A percentile compares a stretch with the other conserved stretches of the same genome.
Evolutionary conservation across 2,113 vertebrate genomes (phyloP).

Genomic region (Catharus bicknelli): DNA sequence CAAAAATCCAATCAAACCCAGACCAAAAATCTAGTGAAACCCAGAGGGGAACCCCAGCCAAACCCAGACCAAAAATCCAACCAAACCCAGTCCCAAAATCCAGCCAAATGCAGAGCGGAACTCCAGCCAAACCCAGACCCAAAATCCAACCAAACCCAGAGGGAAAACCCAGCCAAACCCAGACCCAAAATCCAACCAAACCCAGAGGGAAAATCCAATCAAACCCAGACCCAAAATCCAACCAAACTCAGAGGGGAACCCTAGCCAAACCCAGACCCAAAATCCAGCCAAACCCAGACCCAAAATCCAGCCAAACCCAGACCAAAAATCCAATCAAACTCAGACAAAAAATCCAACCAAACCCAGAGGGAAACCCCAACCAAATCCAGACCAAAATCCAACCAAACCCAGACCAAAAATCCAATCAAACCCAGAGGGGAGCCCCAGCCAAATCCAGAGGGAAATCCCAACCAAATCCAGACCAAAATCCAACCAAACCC

Average conservation of each 20-base stretch:
- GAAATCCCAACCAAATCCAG: too few relatives aligned
- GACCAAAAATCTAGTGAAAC: too few relatives aligned
- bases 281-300: accelerated
- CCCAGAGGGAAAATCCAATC: too few relatives aligned
- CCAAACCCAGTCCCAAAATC: not conserved
- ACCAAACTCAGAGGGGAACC: too few relatives aligned
- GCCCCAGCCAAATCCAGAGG: too few relatives aligned
- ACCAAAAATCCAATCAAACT: accelerated
- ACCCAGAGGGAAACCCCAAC: not conserved
- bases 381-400: not conserved
- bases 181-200: not conserved
- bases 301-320: accelerated
- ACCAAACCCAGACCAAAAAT: not conserved
- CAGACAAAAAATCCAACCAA: not conserved
- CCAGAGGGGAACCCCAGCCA: too few relatives aligned
- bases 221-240: not conserved
- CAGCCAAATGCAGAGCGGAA: not conserved
- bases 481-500: too few relatives aligned
- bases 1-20: too few relatives aligned
- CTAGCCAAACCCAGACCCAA: too few relatives aligned
- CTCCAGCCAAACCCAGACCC: not conserved
- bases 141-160: too few relatives aligned
- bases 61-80: accelerated
- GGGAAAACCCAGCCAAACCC: accelerated
- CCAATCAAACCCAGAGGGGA: too few relatives aligned